A percentile compares a stretch with the other conserved stretches of the same genome.
Conservation (phyloP, 2,888 invertebrate species). For the Drosophila dives region DNA sequence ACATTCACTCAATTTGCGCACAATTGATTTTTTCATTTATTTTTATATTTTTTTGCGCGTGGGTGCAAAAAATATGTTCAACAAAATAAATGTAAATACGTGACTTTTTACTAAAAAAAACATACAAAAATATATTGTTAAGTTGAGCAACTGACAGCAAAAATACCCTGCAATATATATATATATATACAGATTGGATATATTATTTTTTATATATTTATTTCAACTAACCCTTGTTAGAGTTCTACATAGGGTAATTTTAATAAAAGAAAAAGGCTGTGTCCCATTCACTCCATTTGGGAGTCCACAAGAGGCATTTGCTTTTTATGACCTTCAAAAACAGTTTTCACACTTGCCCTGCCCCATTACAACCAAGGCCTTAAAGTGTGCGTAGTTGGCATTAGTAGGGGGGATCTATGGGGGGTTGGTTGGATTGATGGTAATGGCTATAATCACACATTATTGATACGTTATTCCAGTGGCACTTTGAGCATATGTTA, state of each 20-base stretch:
- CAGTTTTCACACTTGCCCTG: constrained; percentile 29
- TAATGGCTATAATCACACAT: constrained; percentile 66
- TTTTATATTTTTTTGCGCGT: constrained; percentile 9
- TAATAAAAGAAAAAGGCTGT: constrained; percentile 25
- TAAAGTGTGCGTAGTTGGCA: constrained; percentile 2
- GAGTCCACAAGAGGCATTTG: constrained; percentile 19
- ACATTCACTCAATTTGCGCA: constrained; percentile 72
- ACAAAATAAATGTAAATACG: constrained; percentile 47
- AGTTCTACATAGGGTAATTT: constrained; percentile 18
- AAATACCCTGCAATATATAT: background rate
- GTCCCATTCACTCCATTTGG: constrained; percentile 31
- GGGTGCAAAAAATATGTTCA: constrained; percentile 40
- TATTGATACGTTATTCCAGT: constrained; percentile 68
- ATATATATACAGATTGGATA: too few species aligned
- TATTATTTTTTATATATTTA: too few species aligned
- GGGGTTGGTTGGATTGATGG: constrained; percentile 47
- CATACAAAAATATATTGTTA: constrained; percentile 3
- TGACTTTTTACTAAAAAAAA: constrained; percentile 52
- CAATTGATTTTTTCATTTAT: constrained; percentile 58
- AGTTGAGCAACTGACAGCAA: constrained; percentile 8
- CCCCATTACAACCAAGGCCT: constrained; percentile 7
- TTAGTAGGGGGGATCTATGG: background rate
- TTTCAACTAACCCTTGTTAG: background rate
- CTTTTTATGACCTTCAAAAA: constrained; percentile 64
- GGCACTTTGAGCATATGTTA: constrained; percentile 40